These are phyloP conservation scores for Coracopsis vasa DNA, from an alignment of 2,113 vertebrate genomes.

Conservation along the genomic window DNA sequence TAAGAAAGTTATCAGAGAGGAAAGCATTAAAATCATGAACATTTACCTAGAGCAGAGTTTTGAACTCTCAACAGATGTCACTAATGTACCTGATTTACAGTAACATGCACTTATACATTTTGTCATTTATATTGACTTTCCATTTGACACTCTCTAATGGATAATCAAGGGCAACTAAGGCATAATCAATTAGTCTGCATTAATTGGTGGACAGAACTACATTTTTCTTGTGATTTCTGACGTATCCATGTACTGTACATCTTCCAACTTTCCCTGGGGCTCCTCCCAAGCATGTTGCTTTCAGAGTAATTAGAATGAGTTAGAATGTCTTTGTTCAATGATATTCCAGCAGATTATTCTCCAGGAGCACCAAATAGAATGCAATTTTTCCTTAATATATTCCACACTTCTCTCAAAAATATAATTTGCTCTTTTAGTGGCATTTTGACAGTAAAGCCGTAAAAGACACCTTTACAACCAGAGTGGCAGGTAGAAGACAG, in stretches of 20 bases:
- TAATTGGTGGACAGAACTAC: slow-evolving; percentile 32
- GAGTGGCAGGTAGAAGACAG: not conserved
- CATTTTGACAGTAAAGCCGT: not conserved
- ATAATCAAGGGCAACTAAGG: slow-evolving; percentile 56
- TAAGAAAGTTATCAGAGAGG: not conserved
- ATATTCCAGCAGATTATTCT: slow-evolving; percentile 1
- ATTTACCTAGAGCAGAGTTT: not conserved
- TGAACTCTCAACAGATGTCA: slow-evolving; percentile 54
- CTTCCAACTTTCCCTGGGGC: not conserved
- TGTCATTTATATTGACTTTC: slow-evolving; percentile 51
- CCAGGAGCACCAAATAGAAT: not conserved
- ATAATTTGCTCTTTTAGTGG: not conserved
- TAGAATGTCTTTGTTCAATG: not conserved
- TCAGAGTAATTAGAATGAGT: slow-evolving; percentile 19
- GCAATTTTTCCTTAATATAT: not conserved
- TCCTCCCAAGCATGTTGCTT: not conserved
- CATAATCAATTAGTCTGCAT: slow-evolving; percentile 54
- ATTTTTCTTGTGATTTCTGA: not conserved
- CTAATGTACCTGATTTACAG: slow-evolving; percentile 23
- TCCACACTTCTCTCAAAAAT: not conserved
- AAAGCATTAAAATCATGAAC: not conserved
- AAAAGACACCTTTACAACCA: not conserved
- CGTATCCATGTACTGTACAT: not conserved
- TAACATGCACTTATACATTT: slow-evolving; percentile 19
- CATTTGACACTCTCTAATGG: slow-evolving; percentile 35